Evolutionary conservation across 2,797 vertebrate species (phyloP).

Genomic region (Zenarchopterus dispar): DNA sequence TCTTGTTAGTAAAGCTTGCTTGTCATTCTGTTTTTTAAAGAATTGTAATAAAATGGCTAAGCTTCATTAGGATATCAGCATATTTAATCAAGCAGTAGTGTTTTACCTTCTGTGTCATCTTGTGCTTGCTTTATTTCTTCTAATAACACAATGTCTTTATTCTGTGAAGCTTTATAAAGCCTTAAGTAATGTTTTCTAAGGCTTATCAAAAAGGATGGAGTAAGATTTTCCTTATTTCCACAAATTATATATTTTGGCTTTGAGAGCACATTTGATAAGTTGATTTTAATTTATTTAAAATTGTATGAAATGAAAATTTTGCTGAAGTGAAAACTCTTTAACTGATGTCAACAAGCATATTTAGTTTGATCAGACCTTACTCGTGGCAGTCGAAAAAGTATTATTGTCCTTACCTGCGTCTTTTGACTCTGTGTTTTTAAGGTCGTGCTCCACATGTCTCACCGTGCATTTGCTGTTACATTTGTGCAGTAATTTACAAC

Average conservation of each 20-base stretch:
- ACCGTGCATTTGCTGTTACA: background rate
- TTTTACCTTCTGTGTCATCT: conserved; percentile 14
- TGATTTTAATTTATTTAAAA: conserved; percentile 18
- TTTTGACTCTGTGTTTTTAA: conserved; percentile 1
- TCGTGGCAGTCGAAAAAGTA: background rate
- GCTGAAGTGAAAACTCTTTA: conserved; percentile 28
- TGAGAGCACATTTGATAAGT: conserved; percentile 2
- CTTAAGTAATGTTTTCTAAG: conserved; percentile 33
- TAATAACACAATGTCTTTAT: too few species aligned
- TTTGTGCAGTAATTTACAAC: conserved; percentile 4
- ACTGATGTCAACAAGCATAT: conserved; percentile 17
- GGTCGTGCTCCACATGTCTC: too few species aligned
- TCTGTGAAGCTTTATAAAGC: conserved; percentile 11
- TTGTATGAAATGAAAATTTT: conserved; percentile 10
- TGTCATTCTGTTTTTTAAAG: conserved; percentile 11
- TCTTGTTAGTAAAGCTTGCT: too few species aligned
- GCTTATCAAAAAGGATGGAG: conserved; percentile 36
- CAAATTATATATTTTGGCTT: background rate
- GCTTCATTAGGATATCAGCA: conserved; percentile 7
- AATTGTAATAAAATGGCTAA: background rate
- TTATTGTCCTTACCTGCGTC: conserved; percentile 1
- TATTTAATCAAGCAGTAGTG: conserved; percentile 1
- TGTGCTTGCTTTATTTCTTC: conserved; percentile 7
- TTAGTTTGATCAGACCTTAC: background rate
- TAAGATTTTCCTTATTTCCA: conserved; percentile 17